Conservation (phyloP, 2,888 invertebrate species). For the Synergus japonicus region DNA sequence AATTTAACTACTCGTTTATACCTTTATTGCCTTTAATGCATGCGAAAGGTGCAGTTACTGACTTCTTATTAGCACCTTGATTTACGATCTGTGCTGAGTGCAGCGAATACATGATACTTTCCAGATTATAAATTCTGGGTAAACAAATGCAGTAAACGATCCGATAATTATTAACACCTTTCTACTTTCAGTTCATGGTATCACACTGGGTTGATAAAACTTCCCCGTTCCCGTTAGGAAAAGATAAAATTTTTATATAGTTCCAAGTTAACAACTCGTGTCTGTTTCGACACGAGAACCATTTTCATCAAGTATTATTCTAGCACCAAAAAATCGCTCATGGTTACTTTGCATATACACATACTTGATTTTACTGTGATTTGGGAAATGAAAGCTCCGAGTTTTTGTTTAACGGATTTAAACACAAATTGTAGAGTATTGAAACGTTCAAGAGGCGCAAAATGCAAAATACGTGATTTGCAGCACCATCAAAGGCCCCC, state of each 20-base stretch:
- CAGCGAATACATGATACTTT: slow-evolving; percentile 1
- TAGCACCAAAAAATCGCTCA: neutral
- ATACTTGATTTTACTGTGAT: neutral
- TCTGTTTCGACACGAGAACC: no score
- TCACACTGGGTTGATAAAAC: neutral
- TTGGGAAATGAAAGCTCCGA: neutral
- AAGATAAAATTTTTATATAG: no score
- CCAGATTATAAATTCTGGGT: neutral
- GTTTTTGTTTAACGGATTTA: slow-evolving; percentile 2
- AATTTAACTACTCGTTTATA: slow-evolving; percentile 17
- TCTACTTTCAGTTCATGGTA: neutral
- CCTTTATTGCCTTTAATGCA: neutral
- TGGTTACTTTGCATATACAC: neutral
- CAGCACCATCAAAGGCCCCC: slow-evolving; percentile 24
- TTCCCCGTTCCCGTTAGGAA: neutral
- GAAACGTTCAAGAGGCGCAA: slow-evolving; percentile 23
- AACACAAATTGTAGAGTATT: slow-evolving; percentile 11
- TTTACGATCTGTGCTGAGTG: slow-evolving; percentile 1
- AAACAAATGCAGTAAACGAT: slow-evolving; percentile 32
- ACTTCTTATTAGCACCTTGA: slow-evolving; percentile 16
- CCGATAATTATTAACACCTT: slow-evolving; percentile 15
- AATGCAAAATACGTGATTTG: slow-evolving; percentile 20
- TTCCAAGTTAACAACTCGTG: no score
- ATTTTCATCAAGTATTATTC: neutral
- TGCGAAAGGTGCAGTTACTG: slow-evolving; percentile 9